Conservation (phyloP, 2,888 invertebrate species). For the Callyntrura sp. region DNA sequence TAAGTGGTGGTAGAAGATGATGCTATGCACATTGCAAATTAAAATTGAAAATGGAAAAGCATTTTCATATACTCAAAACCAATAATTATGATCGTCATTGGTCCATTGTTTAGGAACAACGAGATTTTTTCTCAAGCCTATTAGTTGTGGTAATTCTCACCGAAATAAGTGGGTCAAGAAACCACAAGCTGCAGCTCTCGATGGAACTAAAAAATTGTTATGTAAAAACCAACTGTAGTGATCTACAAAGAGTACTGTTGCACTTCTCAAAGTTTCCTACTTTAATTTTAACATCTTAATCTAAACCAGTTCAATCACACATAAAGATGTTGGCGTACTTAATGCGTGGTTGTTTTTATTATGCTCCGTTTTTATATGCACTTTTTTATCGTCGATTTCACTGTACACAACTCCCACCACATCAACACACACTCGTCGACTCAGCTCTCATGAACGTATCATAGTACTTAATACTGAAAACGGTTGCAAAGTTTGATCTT, state of each 20-base stretch:
- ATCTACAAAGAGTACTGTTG: slow-evolving; percentile 16
- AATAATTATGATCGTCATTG: slow-evolving; percentile 53
- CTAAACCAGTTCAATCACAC: slow-evolving; percentile 69
- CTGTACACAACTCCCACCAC: not conserved
- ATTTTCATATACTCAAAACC: slow-evolving; percentile 34
- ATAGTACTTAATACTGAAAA: too few species aligned
- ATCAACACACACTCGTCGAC: not conserved
- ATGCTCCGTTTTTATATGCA: slow-evolving; percentile 15
- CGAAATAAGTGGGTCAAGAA: slow-evolving; percentile 69
- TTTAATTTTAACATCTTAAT: slow-evolving; percentile 36
- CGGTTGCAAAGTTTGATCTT: too few species aligned
- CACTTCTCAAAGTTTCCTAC: slow-evolving; percentile 1
- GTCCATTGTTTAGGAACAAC: slow-evolving; percentile 71
- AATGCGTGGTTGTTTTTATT: not conserved
- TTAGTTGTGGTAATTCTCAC: slow-evolving; percentile 61
- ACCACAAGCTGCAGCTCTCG: slow-evolving; percentile 19
- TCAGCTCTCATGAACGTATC: too few species aligned
- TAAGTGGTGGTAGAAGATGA: slow-evolving; percentile 3
- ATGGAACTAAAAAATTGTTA: slow-evolving; percentile 1
- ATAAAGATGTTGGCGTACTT: not conserved
- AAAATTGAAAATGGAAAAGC: slow-evolving; percentile 49
- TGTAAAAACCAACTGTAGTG: not conserved
- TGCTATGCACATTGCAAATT: not conserved
- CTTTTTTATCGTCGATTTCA: slow-evolving; percentile 35
- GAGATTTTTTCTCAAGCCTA: slow-evolving; percentile 61